Evolutionary conservation across 1,140 invertebrate species (phyloP), one percentile per base, ranked within the genome.

Genomic region (Philopotamus ludificatus): DNA sequence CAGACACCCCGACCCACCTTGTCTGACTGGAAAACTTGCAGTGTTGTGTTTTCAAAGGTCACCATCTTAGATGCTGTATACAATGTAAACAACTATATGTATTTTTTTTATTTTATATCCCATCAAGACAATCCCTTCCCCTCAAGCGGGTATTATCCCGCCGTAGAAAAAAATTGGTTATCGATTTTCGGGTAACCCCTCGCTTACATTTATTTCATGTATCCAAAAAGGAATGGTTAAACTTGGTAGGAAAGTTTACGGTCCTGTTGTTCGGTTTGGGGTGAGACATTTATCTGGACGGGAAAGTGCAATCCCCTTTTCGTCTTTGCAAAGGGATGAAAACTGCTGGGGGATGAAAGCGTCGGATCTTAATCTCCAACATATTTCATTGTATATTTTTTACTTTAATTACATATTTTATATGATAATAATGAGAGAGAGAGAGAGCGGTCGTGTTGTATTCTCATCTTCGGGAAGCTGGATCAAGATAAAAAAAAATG

Each of bases 221-320:
- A n/a, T n/a, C 34, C 44, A 3, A 47, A 47, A 47, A 47, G 44
- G 44, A 16, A 47, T 16, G 44, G 44, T 47, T 47, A 47, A 47
- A 47, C 44, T 47, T 47, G 4, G 18, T 7, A 47, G 8, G 10
- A 4, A 47, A 47, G 44, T 47, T 47, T 47, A 47, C 44, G 44
- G 18, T 47, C 18, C 18, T 47, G 44, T 47, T 47, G 44, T 47
- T 47, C 44, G 44, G 18, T 20, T 47, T 15, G 18, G 44, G 44
- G 44, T 47, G 44, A 47, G 44, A 47, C 44, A 61, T 61, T 49
- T 23, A 25, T 49, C 55, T 59, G 2, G 12, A 41, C 55, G 55
- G 23, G 55, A 61, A 61, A 61, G 59, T 61, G 59, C 59, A 61
- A 25, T 50, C 20, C n/a, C 59, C 59, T 26, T 18, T 42, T 7